These are phyloP conservation scores for Philotrypesis tridentata DNA, from an alignment of 1,140 invertebrate species.

Conservation along the genomic window DNA sequence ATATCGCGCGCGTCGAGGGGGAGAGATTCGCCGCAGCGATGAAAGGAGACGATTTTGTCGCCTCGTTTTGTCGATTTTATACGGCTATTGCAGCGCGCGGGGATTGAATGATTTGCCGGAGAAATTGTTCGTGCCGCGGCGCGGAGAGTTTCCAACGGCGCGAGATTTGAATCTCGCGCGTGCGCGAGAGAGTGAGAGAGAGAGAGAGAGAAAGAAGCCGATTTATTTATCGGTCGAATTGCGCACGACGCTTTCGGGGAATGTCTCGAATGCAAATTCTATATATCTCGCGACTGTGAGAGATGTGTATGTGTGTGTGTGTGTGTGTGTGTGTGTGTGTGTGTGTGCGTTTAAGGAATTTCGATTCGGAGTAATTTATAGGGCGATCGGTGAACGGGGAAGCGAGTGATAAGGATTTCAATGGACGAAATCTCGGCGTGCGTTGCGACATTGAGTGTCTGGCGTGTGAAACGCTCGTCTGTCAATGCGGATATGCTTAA, in stretches of 20 bases:
- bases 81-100: no score
- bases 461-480: no score
- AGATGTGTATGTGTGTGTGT: background rate
- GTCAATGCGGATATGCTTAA: no score
- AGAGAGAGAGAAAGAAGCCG: no score
- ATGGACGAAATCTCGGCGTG: background rate
- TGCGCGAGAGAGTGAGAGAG: no score
- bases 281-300: background rate
- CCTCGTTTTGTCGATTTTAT: conserved; percentile 28
- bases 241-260: conserved; percentile 14
- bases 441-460: no score
- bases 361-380: conserved; percentile 41
- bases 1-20: background rate
- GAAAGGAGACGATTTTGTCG: conserved; percentile 29
- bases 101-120: conserved; percentile 28
- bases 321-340: background rate
- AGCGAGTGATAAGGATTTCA: conserved; percentile 16
- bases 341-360: conserved; percentile 14
- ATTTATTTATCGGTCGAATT: conserved; percentile 39
- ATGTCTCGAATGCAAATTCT: conserved; percentile 40
- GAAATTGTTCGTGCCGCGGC: background rate
- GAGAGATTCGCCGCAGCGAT: background rate
- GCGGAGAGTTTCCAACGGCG: background rate
- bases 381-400: background rate
- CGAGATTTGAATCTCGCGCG: conserved; percentile 29